Conservation (phyloP, 2,797 vertebrate species). For the Podarcis siculus region DNA sequence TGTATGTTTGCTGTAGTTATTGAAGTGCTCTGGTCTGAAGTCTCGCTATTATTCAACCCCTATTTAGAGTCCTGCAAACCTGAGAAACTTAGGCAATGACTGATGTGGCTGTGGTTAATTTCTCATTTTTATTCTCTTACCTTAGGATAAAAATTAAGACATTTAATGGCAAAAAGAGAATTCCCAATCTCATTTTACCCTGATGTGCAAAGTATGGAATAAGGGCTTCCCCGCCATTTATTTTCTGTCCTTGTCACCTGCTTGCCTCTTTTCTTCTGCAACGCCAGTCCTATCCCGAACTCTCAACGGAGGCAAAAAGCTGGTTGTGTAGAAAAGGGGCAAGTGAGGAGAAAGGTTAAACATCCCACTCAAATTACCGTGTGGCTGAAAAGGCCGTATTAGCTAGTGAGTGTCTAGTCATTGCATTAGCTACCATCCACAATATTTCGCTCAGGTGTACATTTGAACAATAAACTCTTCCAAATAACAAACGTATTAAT, state of each 20-base stretch:
- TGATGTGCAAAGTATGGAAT: not conserved
- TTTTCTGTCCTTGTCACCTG: too few species aligned
- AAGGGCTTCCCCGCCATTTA: too few species aligned
- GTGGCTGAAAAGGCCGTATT: not conserved
- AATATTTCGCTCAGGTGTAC: not conserved
- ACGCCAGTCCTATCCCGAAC: not conserved
- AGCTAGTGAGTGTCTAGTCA: not conserved
- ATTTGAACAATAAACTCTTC: not conserved
- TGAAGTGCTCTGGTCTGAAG: not conserved
- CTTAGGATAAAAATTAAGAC: not conserved
- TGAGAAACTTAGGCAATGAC: not conserved
- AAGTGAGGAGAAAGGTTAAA: not conserved
- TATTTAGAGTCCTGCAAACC: not conserved
- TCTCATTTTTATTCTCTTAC: not conserved
- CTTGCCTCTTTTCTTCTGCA: not conserved
- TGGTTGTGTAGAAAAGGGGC: not conserved
- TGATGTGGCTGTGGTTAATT: not conserved
- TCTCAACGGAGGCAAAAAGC: not conserved
- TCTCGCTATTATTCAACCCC: not conserved
- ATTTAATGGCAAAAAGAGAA: not conserved
- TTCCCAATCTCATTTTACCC: not conserved
- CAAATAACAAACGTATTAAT: not conserved
- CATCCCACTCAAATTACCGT: too few species aligned
- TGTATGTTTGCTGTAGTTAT: not conserved
- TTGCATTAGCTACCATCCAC: not conserved